phyloP scores from a whole-genome alignment of 1,140 invertebrate genomes.

The Cydia strobilella region DNA sequence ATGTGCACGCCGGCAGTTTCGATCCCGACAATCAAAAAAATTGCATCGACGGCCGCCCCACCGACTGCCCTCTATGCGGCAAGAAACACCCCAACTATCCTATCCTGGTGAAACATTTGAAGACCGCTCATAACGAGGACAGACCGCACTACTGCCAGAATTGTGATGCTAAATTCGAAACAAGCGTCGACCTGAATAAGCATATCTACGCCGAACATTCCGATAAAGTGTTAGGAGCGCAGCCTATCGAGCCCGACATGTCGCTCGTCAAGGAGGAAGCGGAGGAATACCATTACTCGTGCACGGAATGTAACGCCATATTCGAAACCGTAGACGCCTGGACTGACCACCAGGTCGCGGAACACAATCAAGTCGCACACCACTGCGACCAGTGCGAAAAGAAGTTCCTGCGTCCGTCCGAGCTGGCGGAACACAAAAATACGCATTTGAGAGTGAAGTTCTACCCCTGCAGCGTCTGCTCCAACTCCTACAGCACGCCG shows the following conservation, averaged over 20 bases:
- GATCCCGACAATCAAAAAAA: constrained; percentile 70
- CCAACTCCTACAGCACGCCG: constrained; percentile 82
- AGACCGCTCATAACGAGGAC: constrained; percentile 73
- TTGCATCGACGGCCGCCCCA: constrained; percentile 71
- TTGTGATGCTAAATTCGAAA: constrained; percentile 75
- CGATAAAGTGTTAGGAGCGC: constrained; percentile 57
- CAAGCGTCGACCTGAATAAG: constrained; percentile 73
- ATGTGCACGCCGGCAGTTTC: constrained; percentile 69
- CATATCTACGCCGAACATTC: constrained; percentile 77
- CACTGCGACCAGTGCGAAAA: constrained; percentile 83
- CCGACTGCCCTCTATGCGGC: constrained; percentile 78
- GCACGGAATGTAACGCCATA: constrained; percentile 80
- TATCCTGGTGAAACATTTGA: constrained; percentile 81
- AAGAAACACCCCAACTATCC: constrained; percentile 80
- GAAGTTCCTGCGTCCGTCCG: constrained; percentile 81
- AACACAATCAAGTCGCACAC: constrained; percentile 77
- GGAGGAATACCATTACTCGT: constrained; percentile 79
- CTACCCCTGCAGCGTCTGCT: constrained; percentile 82
- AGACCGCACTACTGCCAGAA: constrained; percentile 76
- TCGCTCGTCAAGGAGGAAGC: constrained; percentile 74
- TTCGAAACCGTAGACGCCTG: constrained; percentile 79
- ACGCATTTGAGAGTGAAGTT: constrained; percentile 84
- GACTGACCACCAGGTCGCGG: constrained; percentile 80
- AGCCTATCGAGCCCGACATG: constrained; percentile 62
- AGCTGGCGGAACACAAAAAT: constrained; percentile 83